Conservation (phyloP, 2,113 vertebrate species). For the Morone chrysops region DNA sequence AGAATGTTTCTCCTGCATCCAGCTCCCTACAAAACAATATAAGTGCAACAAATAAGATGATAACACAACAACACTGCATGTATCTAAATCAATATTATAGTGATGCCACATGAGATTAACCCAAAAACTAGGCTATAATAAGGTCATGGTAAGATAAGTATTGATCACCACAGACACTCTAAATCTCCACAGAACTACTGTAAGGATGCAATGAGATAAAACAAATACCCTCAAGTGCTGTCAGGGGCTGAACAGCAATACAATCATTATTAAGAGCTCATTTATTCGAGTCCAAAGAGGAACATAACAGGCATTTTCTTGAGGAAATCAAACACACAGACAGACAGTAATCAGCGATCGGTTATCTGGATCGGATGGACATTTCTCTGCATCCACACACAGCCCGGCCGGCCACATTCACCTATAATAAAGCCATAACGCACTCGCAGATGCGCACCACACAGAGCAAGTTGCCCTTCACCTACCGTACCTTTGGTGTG, state of each 20-base stretch:
- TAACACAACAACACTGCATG: background rate
- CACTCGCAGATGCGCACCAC: slow-evolving; percentile 41
- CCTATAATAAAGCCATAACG: background rate
- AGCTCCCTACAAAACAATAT: background rate
- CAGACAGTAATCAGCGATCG: slow-evolving; percentile 11
- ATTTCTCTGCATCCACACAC: slow-evolving; percentile 17
- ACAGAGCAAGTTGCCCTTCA: slow-evolving; percentile 72
- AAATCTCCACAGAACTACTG: background rate
- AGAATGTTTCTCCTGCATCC: background rate
- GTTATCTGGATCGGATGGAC: slow-evolving; percentile 13
- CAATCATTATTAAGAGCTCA: slow-evolving; percentile 15
- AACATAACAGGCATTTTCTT: background rate
- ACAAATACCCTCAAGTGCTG: slow-evolving; percentile 23
- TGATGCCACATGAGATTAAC: background rate
- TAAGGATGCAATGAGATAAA: slow-evolving; percentile 10
- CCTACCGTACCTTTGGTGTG: slow-evolving; percentile 81
- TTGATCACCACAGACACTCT: slow-evolving; percentile 2
- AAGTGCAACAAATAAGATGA: slow-evolving; percentile 2
- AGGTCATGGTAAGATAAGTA: slow-evolving; percentile 18
- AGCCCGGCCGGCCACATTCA: slow-evolving; percentile 20
- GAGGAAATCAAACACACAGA: background rate
- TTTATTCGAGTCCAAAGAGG: slow-evolving; percentile 27
- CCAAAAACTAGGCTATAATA: slow-evolving; percentile 1
- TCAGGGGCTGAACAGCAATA: slow-evolving; percentile 8
- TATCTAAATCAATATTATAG: background rate